These are phyloP conservation scores for Nemotelus nigrinus DNA, from an alignment of 2,888 invertebrate species.

Conservation along the genomic window DNA sequence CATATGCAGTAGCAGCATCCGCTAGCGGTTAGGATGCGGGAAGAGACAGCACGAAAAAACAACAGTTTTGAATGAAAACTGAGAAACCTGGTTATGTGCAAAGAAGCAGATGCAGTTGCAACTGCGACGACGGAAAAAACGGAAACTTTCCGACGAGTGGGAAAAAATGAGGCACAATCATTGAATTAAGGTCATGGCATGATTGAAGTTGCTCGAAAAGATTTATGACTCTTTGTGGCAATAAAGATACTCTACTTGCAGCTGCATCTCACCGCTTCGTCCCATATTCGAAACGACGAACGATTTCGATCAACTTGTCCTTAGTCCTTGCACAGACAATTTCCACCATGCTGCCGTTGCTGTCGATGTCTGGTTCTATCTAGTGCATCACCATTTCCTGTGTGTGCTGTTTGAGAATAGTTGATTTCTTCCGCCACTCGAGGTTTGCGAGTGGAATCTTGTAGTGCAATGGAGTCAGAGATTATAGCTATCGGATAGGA, in stretches of 20 bases:
- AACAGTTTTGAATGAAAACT: background rate
- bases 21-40: background rate
- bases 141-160: no score
- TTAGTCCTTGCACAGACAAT: background rate
- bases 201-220: slow-evolving; percentile 19
- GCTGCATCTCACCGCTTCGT: no score
- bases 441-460: no score
- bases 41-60: background rate
- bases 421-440: no score
- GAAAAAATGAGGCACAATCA: slow-evolving; percentile 15
- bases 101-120: background rate
- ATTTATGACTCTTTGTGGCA: slow-evolving; percentile 14
- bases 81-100: background rate
- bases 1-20: no score
- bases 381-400: no score
- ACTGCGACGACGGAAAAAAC: background rate
- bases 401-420: no score
- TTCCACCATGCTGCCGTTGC: no score
- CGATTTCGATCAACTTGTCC: background rate
- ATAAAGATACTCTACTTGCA: background rate
- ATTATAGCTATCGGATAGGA: no score
- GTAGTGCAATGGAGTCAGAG: no score
- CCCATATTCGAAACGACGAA: background rate
- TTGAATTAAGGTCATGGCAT: slow-evolving; percentile 26
- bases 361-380: no score